phyloP scores from a whole-genome alignment of 2,797 vertebrate genomes.

The Jordanella pulchra region DNA sequence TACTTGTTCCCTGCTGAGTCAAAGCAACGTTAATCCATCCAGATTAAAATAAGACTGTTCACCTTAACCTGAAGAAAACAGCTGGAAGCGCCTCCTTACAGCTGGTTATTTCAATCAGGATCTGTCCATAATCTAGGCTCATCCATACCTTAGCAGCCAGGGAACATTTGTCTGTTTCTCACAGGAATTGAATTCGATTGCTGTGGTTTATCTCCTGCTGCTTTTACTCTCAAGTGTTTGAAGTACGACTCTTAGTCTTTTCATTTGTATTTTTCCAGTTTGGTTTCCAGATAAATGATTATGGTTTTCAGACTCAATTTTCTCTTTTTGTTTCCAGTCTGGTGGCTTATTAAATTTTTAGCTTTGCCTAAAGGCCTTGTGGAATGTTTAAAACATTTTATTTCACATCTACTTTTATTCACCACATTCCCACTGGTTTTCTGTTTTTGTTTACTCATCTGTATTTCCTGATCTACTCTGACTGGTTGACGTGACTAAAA shows the following conservation, averaged over 20 bases:
- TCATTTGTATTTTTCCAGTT: background rate
- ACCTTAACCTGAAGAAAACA: background rate
- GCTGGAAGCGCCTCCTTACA: background rate
- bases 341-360: background rate
- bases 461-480: background rate
- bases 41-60: background rate
- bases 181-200: background rate
- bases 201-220: background rate
- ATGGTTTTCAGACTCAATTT: background rate
- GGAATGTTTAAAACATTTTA: background rate
- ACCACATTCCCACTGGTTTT: background rate
- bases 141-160: background rate
- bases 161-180: background rate
- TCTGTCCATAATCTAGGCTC: background rate
- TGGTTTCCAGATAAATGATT: background rate
- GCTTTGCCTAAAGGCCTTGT: background rate
- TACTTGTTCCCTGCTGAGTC: no score
- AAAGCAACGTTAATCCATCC: conserved; percentile 5
- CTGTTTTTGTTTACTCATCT: background rate
- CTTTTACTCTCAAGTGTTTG: background rate
- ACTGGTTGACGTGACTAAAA: background rate
- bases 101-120: background rate
- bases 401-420: background rate
- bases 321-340: background rate
- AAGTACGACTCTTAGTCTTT: no score